These are phyloP conservation scores for Odobenus rosmarus DNA, from an alignment of 2,113 vertebrate genomes.

Conservation along the genomic window DNA sequence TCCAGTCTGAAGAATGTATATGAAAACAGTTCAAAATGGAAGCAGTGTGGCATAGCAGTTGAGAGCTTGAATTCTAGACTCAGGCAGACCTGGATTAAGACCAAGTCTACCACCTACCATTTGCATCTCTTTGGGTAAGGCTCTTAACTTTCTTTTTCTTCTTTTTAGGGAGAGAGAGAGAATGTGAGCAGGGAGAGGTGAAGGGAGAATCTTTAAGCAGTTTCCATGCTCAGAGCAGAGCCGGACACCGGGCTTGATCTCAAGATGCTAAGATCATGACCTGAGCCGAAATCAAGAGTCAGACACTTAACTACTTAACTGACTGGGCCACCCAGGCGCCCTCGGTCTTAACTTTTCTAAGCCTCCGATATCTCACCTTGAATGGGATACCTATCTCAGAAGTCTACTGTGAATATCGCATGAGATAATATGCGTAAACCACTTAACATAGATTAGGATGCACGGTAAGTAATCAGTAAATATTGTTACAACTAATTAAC, in stretches of 20 bases:
- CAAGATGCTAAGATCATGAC: too few species aligned
- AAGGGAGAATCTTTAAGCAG: too few species aligned
- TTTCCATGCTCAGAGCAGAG: too few species aligned
- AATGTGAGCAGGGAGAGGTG: too few species aligned
- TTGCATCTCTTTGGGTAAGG: not conserved
- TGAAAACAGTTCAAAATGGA: not conserved
- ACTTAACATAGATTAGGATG: not conserved
- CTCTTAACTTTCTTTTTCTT: not conserved
- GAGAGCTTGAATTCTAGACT: not conserved
- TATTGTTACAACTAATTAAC: not conserved
- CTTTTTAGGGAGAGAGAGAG: too few species aligned
- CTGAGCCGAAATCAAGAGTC: too few species aligned
- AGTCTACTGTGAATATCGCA: not conserved
- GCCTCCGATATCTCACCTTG: not conserved
- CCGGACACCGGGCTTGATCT: too few species aligned
- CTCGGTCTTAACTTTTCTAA: not conserved
- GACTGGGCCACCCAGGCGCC: too few species aligned
- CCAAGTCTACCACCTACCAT: not conserved
- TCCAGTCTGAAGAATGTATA: not conserved
- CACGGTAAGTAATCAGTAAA: not conserved
- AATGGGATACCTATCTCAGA: not conserved
- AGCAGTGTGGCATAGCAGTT: not conserved
- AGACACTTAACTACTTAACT: too few species aligned
- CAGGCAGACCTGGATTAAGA: not conserved
- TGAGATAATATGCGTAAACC: not conserved